Evolutionary conservation across 2,797 vertebrate species (phyloP).

Genomic region (Tarsius wallacei): DNA sequence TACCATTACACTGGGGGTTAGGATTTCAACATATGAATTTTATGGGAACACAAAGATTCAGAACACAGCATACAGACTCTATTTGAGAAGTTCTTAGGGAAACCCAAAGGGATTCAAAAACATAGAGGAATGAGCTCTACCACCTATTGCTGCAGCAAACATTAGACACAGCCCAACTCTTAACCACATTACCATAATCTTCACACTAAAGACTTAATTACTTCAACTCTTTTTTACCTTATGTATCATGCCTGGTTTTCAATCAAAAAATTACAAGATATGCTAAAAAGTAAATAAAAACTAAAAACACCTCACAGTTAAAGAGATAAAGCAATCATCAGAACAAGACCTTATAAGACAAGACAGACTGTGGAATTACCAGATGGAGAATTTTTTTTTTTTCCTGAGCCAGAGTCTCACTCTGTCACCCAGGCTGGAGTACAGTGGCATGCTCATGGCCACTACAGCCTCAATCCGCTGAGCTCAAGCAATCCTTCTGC

Average conservation of each 20-base stretch:
- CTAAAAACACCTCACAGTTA: background rate
- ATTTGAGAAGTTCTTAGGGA: background rate
- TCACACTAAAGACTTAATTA: background rate
- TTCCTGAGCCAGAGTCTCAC: too few relatives aligned
- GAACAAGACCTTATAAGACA: background rate
- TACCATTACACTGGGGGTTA: background rate
- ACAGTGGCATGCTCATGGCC: too few relatives aligned
- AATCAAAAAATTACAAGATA: background rate
- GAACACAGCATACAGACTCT: background rate
- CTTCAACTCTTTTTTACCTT: background rate
- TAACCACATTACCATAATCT: background rate
- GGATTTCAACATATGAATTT: background rate
- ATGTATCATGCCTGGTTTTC: background rate
- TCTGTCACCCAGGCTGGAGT: too few relatives aligned
- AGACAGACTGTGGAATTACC: background rate
- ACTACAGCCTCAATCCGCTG: too few relatives aligned
- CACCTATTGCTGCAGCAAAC: background rate
- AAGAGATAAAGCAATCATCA: background rate
- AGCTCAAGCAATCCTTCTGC: too few relatives aligned
- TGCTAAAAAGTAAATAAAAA: background rate
- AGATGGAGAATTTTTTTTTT: too few relatives aligned
- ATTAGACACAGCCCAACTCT: background rate
- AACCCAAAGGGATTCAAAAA: background rate
- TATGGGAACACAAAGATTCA: background rate
- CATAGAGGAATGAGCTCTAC: background rate